Conservation (phyloP, 2,888 invertebrate genomes). For the Agelastica alni region DNA sequence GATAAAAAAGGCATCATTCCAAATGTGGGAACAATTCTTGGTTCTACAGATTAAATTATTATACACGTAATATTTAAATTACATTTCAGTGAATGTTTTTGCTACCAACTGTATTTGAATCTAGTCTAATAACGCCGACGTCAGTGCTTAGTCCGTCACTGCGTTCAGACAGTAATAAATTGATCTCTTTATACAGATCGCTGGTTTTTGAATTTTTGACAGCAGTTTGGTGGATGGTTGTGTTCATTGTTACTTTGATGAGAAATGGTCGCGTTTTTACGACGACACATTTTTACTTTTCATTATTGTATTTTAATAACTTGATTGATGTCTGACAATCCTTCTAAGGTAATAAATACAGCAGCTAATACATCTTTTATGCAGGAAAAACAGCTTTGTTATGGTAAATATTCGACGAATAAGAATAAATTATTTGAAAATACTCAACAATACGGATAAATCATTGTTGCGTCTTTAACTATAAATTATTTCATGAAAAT, state of each 20-base stretch:
- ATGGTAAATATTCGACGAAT: no score
- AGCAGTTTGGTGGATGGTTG: neutral
- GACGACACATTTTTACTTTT: neutral
- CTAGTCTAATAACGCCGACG: no score
- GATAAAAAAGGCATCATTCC: no score
- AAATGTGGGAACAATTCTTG: no score
- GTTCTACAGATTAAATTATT: no score
- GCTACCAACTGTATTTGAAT: neutral
- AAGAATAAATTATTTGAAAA: no score
- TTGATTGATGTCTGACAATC: conserved; percentile 3
- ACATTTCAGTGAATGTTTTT: neutral
- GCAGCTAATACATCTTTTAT: no score
- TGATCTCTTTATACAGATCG: conserved; percentile 13
- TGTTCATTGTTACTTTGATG: neutral
- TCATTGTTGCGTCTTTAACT: no score
- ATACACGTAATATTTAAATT: neutral
- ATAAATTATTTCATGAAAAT: no score
- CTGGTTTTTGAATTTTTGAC: neutral
- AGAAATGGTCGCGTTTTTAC: neutral
- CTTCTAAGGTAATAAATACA: neutral
- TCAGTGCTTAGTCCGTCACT: no score
- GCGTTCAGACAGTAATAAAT: conserved; percentile 17
- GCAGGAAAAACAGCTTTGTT: no score
- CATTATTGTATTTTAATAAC: neutral
- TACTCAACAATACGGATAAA: no score